Base-by-base conservation (phyloP, 2,888 invertebrate species). In the Diogma glabrata region DNA sequence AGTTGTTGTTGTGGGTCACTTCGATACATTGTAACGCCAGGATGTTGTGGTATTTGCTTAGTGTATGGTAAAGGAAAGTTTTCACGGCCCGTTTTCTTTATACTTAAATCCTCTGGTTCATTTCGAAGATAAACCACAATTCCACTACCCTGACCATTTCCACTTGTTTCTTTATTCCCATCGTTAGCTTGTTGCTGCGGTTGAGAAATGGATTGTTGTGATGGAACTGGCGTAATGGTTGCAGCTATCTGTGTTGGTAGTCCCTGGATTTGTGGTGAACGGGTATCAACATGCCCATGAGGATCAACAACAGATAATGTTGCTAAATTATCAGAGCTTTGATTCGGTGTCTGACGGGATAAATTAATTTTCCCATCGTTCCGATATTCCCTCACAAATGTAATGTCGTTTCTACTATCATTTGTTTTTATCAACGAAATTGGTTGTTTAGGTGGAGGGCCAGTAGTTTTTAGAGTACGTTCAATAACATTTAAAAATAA, bases 401-500 rank as follows among this genome's bases (percentile, higher is more conserved):
- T 66, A 9, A 72, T 56, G 40, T 61, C 64, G 56, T 67, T 61
- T 4, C 62, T 47, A 51, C 51, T 48, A 55, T 59, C 53, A 24
- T 52, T 43, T 46, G 51, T 50, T 46, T 56, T 53, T 19, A 52
- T 43, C 47, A 58, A 43, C 40, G 57, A 38, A 17, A 53, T 50
- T 2, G 53, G 49, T 8, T 57, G 53, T 51, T 61, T 59, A 57
- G 70, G 72, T 28, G 73, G 72, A 22, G 73, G 72, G 58, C 47
- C 54, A 6, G 70, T 70, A 55, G 79, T 80, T 63, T 86, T 84
- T 49, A 90, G 69, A 57, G 84, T 82, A 64, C 83, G 79, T 67
- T 90, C 90, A 54, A 91, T 91, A 52, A 90, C 84, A 60, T 86
- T 86, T 58, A 82, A 75, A 65, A 91, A 83, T 52, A 89, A 78